Conservation (phyloP, 2,113 vertebrate species). For the Myanophis thanlyinensis region DNA sequence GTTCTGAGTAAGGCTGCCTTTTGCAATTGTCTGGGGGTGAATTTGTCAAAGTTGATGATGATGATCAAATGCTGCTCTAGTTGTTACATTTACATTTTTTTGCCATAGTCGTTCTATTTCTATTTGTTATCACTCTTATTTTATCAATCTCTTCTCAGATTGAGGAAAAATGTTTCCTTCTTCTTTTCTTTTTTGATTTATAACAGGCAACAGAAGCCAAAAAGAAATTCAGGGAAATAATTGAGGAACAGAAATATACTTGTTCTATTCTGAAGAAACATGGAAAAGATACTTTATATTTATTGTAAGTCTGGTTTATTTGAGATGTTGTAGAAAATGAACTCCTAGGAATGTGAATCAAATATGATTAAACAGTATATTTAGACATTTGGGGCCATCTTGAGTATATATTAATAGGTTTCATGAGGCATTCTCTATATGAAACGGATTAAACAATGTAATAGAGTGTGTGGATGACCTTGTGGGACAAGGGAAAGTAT, state of each 20-base stretch:
- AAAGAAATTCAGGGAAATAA: neutral
- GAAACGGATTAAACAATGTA: too few relatives aligned
- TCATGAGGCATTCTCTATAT: neutral
- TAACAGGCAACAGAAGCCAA: neutral
- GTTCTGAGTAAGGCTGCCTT: neutral
- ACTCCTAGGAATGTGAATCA: neutral
- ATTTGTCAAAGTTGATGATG: neutral
- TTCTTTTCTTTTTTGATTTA: neutral
- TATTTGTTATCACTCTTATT: neutral
- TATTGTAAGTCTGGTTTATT: constrained; percentile 42
- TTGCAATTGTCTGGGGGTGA: neutral
- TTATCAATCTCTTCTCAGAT: neutral
- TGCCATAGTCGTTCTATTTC: neutral
- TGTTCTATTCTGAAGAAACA: constrained; percentile 44
- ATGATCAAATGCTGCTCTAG: neutral
- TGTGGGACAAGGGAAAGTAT: too few relatives aligned
- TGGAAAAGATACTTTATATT: constrained; percentile 25
- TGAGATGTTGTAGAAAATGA: neutral
- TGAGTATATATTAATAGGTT: neutral
- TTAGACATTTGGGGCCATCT: neutral
- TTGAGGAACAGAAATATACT: neutral
- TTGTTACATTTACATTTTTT: neutral
- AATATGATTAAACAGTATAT: neutral
- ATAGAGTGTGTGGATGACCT: too few relatives aligned
- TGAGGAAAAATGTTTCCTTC: neutral